Evolutionary conservation across 2,113 vertebrate species (phyloP).

Genomic region (Microcebus jonahi): DNA sequence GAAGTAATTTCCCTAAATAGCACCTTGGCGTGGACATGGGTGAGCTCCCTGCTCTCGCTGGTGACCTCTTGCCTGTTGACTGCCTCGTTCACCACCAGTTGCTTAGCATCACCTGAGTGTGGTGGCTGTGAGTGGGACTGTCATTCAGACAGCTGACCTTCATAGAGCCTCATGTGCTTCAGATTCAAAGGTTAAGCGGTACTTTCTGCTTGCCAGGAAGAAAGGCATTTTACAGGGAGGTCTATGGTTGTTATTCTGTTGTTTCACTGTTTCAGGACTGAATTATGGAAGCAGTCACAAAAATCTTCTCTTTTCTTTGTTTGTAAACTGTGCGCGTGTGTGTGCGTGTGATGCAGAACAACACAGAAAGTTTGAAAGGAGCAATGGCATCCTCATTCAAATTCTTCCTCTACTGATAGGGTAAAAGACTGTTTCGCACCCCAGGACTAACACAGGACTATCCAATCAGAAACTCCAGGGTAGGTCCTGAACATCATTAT

Average conservation of each 20-base stretch:
- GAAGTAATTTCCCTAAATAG: neutral
- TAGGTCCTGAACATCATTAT: neutral
- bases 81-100: accelerated
- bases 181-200: neutral
- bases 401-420: neutral
- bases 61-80: neutral
- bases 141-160: neutral
- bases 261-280: neutral
- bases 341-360: neutral
- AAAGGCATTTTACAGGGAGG: neutral
- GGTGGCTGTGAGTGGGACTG: neutral
- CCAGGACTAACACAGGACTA: neutral
- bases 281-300: neutral
- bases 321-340: neutral
- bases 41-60: neutral
- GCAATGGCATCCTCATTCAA: neutral
- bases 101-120: too few relatives aligned
- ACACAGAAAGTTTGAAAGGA: neutral
- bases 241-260: neutral
- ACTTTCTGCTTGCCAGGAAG: neutral
- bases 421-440: neutral
- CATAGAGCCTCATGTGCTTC: neutral
- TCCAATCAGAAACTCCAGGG: neutral
- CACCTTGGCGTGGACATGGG: neutral
- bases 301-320: neutral